Evolutionary conservation across 1,140 invertebrate species (phyloP).

Genomic region (Tenebrio molitor): DNA sequence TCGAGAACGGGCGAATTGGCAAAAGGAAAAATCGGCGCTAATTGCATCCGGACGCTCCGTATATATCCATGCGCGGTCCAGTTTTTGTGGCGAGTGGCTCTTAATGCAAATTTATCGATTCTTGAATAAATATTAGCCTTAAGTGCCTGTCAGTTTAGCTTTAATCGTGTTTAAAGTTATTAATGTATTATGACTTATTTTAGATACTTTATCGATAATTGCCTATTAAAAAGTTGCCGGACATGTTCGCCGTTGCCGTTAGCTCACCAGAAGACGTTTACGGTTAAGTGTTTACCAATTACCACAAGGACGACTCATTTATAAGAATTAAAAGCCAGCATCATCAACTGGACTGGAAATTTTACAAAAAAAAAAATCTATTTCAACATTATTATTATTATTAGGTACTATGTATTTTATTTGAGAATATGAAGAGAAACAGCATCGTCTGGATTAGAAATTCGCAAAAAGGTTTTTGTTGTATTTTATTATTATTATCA

Average conservation of each 20-base stretch:
- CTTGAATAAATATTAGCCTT: conserved; percentile 38
- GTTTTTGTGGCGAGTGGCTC: conserved; percentile 4
- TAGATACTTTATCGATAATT: conserved; percentile 41
- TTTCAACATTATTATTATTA: too few species aligned
- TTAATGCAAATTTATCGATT: conserved; percentile 35
- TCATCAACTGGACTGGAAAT: too few species aligned
- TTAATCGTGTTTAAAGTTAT: conserved; percentile 37
- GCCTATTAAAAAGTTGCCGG: conserved; percentile 37
- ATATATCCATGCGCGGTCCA: conserved; percentile 7
- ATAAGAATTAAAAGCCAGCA: neutral
- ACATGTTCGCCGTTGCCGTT: conserved; percentile 21
- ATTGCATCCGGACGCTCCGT: conserved; percentile 26
- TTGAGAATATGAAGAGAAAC: too few species aligned
- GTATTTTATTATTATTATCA: too few species aligned
- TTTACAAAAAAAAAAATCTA: too few species aligned
- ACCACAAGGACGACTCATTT: conserved; percentile 14
- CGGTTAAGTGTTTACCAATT: conserved; percentile 1
- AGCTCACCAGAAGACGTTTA: neutral
- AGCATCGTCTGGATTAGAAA: too few species aligned
- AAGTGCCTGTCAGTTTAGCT: conserved; percentile 38
- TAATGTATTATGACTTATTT: conserved; percentile 41
- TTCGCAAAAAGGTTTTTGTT: too few species aligned
- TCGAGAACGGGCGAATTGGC: neutral
- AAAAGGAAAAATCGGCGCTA: neutral
- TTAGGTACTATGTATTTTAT: too few species aligned